Evolutionary conservation across 2,888 invertebrate species (phyloP).

Genomic region (Diarsia dahlii): DNA sequence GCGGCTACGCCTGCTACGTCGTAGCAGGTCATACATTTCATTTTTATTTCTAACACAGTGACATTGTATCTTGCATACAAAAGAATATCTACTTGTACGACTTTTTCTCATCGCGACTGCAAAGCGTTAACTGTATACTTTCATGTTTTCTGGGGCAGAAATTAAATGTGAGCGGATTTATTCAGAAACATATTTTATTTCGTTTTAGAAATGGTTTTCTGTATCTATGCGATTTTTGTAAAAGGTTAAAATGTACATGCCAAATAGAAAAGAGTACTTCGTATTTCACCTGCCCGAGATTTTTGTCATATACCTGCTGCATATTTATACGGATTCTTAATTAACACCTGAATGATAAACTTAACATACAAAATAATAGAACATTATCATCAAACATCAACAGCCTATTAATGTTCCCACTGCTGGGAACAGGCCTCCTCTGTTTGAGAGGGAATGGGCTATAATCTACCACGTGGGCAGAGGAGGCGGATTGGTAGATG

Average conservation of each 20-base stretch:
- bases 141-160: slow-evolving; percentile 11
- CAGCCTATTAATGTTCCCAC: too few species aligned
- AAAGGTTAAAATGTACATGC: neutral
- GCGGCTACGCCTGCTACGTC: slow-evolving; percentile 34
- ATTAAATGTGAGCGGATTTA: slow-evolving; percentile 31
- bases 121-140: slow-evolving; percentile 14
- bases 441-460: too few species aligned
- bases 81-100: slow-evolving; percentile 21
- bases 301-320: neutral
- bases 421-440: too few species aligned
- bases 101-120: slow-evolving; percentile 8
- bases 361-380: too few species aligned
- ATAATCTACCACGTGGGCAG: too few species aligned
- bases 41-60: slow-evolving; percentile 43
- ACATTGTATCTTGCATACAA: slow-evolving; percentile 42
- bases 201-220: slow-evolving; percentile 6
- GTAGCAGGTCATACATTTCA: slow-evolving; percentile 51
- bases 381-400: too few species aligned
- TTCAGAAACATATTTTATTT: slow-evolving; percentile 21
- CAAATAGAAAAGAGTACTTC: neutral
- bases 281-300: neutral
- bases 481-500: too few species aligned
- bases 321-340: too few species aligned
- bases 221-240: neutral
- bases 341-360: too few species aligned